Conservation (phyloP, 2,888 invertebrate species). For the Melipona beecheii region DNA sequence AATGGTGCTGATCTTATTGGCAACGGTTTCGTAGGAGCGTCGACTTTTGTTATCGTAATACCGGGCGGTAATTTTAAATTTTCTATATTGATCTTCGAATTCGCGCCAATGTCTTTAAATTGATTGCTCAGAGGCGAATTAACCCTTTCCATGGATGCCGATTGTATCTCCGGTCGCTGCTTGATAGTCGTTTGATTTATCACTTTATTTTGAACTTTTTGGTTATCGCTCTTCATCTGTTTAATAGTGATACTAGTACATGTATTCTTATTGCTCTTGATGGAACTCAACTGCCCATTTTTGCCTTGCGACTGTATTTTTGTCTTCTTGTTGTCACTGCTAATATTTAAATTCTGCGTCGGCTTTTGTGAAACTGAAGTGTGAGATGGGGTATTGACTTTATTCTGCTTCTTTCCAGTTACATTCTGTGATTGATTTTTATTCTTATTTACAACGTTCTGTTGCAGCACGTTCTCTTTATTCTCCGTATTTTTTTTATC, state of each 20-base stretch:
- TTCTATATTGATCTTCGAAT: slow-evolving; percentile 80
- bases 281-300: slow-evolving; percentile 48
- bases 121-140: slow-evolving; percentile 77
- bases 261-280: slow-evolving; percentile 14
- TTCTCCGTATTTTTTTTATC: slow-evolving; percentile 80
- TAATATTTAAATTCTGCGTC: slow-evolving; percentile 42
- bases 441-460: slow-evolving; percentile 68
- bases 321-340: slow-evolving; percentile 55
- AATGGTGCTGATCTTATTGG: slow-evolving; percentile 79
- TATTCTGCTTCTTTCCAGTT: slow-evolving; percentile 67
- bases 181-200: slow-evolving; percentile 60
- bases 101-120: slow-evolving; percentile 74
- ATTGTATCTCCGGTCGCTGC: slow-evolving; percentile 64
- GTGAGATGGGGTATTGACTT: slow-evolving; percentile 57
- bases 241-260: slow-evolving; percentile 46
- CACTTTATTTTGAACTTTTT: slow-evolving; percentile 70
- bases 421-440: slow-evolving; percentile 66
- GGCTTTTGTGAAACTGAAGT: slow-evolving; percentile 55
- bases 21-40: slow-evolving; percentile 82
- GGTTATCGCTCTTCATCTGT: slow-evolving; percentile 69
- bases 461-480: slow-evolving; percentile 76
- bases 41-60: slow-evolving; percentile 91
- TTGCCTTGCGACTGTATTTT: slow-evolving; percentile 62
- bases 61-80: slow-evolving; percentile 88
- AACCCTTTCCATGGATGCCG: slow-evolving; percentile 62